Evolutionary conservation across 1,140 invertebrate species (phyloP).

Genomic region (Zaprionus nigranus): DNA sequence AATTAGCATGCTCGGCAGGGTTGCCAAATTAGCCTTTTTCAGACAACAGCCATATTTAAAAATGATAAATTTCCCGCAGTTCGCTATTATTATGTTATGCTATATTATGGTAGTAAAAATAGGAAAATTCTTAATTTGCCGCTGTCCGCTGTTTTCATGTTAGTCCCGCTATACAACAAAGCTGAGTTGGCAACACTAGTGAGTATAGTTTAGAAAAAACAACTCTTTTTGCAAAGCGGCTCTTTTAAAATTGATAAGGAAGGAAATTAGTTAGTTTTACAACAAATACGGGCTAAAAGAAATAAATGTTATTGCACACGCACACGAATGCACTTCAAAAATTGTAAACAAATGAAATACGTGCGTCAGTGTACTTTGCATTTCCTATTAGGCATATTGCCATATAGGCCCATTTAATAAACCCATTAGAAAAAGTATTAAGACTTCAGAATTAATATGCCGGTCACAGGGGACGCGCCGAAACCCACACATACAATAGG

Average conservation of each 20-base stretch:
- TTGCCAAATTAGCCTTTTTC: no score
- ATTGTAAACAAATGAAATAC: not conserved
- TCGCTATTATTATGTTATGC: no score
- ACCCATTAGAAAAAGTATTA: conserved; percentile 75
- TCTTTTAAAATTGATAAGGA: no score
- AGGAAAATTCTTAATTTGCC: no score
- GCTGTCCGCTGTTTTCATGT: no score
- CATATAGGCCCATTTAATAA: conserved; percentile 62
- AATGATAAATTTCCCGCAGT: no score
- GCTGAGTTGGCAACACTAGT: not conserved
- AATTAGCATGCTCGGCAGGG: no score
- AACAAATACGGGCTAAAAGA: not conserved
- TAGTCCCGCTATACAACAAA: no score
- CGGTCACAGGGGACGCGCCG: conserved; percentile 48
- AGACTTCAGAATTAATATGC: conserved; percentile 73
- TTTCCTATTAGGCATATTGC: conserved; percentile 37
- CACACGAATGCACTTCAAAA: not conserved
- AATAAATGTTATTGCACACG: not conserved
- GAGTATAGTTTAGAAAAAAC: no score
- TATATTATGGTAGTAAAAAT: no score
- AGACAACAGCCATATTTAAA: no score
- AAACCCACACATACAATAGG: conserved; percentile 70
- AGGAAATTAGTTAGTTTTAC: no score
- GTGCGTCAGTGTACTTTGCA: conserved; percentile 24
- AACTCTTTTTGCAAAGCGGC: not conserved